Percentiles rank a stretch among this genome's conserved stretches.
Conservation (phyloP, 2,113 vertebrate species). For the Ageneiosus marmoratus region DNA sequence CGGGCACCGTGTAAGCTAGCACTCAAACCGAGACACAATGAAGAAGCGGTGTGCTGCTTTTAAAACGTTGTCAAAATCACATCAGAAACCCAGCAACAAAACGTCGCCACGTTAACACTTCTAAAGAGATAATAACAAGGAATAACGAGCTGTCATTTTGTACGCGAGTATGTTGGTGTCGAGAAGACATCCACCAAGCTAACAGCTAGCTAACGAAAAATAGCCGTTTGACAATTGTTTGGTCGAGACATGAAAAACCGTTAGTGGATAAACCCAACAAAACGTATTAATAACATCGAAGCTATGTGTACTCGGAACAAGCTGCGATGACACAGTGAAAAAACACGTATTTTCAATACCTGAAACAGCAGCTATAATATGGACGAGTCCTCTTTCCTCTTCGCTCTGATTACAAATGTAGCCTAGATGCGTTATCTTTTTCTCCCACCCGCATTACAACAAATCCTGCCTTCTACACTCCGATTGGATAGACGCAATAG, state of each 20-base stretch:
- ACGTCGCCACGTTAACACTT: background rate
- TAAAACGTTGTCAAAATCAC: slow-evolving; percentile 13
- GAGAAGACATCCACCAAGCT: slow-evolving; percentile 54
- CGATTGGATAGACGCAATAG: background rate
- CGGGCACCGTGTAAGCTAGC: slow-evolving; percentile 69
- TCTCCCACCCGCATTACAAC: slow-evolving; percentile 13
- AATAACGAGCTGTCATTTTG: slow-evolving; percentile 51
- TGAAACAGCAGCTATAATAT: slow-evolving; percentile 81
- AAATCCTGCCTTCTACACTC: background rate
- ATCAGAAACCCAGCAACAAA: slow-evolving; percentile 10
- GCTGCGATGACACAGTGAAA: slow-evolving; percentile 54
- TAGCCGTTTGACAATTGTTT: slow-evolving; percentile 42
- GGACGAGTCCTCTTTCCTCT: slow-evolving; percentile 71
- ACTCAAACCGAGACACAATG: slow-evolving; percentile 59
- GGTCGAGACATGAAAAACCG: background rate
- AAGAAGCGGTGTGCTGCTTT: slow-evolving; percentile 59
- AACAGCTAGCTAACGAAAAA: slow-evolving; percentile 47
- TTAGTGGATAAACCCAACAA: background rate
- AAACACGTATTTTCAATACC: slow-evolving; percentile 65
- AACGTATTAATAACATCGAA: background rate
- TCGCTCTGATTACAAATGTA: slow-evolving; percentile 67
- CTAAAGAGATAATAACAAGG: background rate
- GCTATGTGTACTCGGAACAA: slow-evolving; percentile 25
- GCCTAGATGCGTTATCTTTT: slow-evolving; percentile 52
- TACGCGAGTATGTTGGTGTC: slow-evolving; percentile 62